These are phyloP conservation scores for Hippolais icterina DNA, from an alignment of 2,113 vertebrate genomes.

Conservation along the genomic window DNA sequence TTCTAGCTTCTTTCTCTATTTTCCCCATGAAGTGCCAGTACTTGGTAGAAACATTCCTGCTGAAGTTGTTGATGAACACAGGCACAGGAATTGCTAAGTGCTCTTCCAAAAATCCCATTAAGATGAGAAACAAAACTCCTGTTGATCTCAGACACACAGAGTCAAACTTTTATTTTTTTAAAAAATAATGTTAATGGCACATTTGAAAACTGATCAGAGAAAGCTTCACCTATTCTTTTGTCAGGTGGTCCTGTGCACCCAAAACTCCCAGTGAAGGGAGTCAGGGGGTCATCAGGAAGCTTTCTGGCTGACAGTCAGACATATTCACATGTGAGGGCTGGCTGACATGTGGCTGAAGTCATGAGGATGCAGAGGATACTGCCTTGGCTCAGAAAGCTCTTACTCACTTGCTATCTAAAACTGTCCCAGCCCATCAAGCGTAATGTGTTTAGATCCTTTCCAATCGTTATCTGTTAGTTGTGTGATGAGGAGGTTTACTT, in stretches of 20 bases:
- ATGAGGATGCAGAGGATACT: background rate
- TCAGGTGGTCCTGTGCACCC: background rate
- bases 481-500: constrained; percentile 63
- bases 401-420: constrained; percentile 58
- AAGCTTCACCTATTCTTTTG: background rate
- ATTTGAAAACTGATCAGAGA: constrained; percentile 18
- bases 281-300: background rate
- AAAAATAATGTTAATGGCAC: background rate
- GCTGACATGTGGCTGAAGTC: constrained; percentile 17
- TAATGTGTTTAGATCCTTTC: constrained; percentile 59
- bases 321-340: background rate
- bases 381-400: constrained; percentile 23
- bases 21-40: background rate
- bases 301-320: background rate
- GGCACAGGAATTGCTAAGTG: background rate
- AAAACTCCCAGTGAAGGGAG: background rate
- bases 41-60: background rate
- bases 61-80: background rate
- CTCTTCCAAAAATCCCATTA: background rate
- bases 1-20: background rate
- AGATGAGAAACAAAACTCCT: background rate
- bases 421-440: constrained; percentile 47
- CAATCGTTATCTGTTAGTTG: constrained; percentile 34
- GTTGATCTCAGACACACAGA: background rate
- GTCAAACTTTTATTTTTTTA: background rate